phyloP scores from a whole-genome alignment of 35 echinoderm and acorn worm genomes.

The Stichopus chloronotus region DNA sequence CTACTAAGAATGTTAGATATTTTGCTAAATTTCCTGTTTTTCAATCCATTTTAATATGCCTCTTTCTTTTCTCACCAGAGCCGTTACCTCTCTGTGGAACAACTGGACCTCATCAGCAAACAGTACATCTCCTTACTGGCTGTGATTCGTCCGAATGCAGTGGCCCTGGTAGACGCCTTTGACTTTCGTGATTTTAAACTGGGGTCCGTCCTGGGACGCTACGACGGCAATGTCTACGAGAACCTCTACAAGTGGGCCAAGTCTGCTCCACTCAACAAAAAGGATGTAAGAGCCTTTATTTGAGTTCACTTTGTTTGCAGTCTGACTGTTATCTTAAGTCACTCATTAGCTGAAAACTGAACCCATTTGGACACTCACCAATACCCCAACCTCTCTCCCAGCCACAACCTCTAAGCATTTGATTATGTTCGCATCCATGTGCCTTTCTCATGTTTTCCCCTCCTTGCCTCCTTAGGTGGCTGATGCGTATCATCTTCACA shows the following conservation, averaged over 20 bases:
- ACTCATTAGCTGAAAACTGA: too few species aligned
- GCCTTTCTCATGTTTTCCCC: too few species aligned
- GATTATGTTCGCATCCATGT: background rate
- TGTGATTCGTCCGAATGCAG: constrained; percentile 75
- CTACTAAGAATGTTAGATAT: too few species aligned
- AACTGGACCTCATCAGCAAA: background rate
- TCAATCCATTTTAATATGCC: too few species aligned
- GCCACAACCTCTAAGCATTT: background rate
- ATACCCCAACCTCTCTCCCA: too few species aligned
- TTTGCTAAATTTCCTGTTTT: too few species aligned
- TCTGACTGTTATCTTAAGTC: too few species aligned
- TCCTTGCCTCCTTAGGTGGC: constrained; percentile 54
- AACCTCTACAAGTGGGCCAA: constrained; percentile 96
- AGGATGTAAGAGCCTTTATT: constrained; percentile 70
- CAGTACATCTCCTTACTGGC: constrained; percentile 64
- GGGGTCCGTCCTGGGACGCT: constrained; percentile 81
- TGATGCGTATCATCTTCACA: constrained; percentile 80
- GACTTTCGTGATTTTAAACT: constrained; percentile 77
- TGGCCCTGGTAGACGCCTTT: constrained; percentile 88
- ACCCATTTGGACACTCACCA: too few species aligned
- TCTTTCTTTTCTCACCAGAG: too few species aligned
- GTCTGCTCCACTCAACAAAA: constrained; percentile 77
- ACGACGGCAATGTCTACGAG: constrained; percentile 97
- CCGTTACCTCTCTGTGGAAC: too few species aligned
- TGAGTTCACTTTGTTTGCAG: too few species aligned